Evolutionary conservation across 2,888 invertebrate species (phyloP), one percentile per base, ranked within the genome.

Genomic region (Luffia ferchaultella): DNA sequence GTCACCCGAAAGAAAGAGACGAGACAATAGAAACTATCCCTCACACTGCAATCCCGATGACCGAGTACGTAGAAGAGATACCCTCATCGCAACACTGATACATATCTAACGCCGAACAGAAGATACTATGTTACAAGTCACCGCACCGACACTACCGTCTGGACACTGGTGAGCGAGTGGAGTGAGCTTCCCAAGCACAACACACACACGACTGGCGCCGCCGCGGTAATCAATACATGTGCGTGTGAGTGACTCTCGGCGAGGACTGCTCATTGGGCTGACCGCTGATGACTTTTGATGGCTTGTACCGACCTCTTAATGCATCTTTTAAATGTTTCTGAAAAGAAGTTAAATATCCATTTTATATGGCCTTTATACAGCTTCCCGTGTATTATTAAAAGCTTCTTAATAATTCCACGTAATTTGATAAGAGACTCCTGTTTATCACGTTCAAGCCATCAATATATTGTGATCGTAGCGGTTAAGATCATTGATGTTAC

Each of bases 171-270:
- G 46, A 41, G 47, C 52, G 52, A 47, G 43, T 48, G 42, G 20
- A 50, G 30, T 30, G 30, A 44, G 18, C 49, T 45, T 18, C 16
- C 16, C 43, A 20, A 20, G 42, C 18, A 20, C 16, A 12, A 44
- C 49, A 68, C 70, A 63, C 76, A 77, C 74, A 76, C 71, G 69
- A 58, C 72, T 73, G 73, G 74, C 76, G 80, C 77, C 79, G 76
- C 85, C 87, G 77, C 76, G 69, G 71, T 76, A 76, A 79, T 88
- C 88, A 88, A 85, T 88, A 88, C 88, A 88, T 88, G 88, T 88
- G 87, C 83, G 83, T 87, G 87, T 87, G 88, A 87, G 88, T 88
- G 85, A 77, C 46, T 30, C 42, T 42, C 16, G 48, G 42, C 19
- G 48, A 48, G 3, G 40, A 20, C 30, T 48, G 17, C 40, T 16